Percentiles rank a stretch among this genome's conserved stretches.
Evolutionary conservation across 2,888 invertebrate genomes (phyloP).

Genomic region (Arrhopalites spinosus): DNA sequence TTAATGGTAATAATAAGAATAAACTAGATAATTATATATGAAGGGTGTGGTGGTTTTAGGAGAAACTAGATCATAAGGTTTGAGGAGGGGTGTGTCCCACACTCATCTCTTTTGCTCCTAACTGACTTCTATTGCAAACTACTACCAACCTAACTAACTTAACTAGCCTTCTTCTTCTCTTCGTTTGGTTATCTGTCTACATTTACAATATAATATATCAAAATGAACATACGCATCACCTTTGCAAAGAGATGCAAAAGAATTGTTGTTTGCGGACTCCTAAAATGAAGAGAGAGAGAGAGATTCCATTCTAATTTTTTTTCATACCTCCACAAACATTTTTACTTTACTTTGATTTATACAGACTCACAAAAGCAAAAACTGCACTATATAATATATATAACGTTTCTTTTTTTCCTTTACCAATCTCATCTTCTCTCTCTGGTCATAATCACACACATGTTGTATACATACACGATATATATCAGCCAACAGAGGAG

Average conservation of each 20-base stretch:
- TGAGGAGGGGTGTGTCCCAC: constrained; percentile 32
- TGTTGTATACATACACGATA: neutral
- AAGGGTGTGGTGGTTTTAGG: constrained; percentile 37
- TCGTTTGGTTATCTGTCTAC: too few species aligned
- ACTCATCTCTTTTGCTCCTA: constrained; percentile 24
- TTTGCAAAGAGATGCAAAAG: neutral
- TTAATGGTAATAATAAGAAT: constrained; percentile 33
- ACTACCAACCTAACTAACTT: neutral
- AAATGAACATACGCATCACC: too few species aligned
- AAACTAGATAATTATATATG: constrained; percentile 31
- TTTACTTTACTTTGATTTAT: constrained; percentile 34
- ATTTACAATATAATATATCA: too few species aligned
- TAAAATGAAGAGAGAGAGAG: constrained; percentile 14
- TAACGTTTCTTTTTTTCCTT: neutral
- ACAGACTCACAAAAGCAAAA: constrained; percentile 3
- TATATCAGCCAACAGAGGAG: neutral
- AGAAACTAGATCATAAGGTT: constrained; percentile 39
- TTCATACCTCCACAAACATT: neutral
- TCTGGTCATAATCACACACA: neutral
- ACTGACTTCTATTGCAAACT: constrained; percentile 10
- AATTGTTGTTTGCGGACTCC: constrained; percentile 22
- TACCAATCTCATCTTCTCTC: neutral
- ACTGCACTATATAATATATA: neutral
- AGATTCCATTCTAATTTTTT: constrained; percentile 12
- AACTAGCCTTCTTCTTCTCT: neutral